phyloP scores from a whole-genome alignment of 2,888 invertebrate genomes.

The Caenorhabditis japonica region DNA sequence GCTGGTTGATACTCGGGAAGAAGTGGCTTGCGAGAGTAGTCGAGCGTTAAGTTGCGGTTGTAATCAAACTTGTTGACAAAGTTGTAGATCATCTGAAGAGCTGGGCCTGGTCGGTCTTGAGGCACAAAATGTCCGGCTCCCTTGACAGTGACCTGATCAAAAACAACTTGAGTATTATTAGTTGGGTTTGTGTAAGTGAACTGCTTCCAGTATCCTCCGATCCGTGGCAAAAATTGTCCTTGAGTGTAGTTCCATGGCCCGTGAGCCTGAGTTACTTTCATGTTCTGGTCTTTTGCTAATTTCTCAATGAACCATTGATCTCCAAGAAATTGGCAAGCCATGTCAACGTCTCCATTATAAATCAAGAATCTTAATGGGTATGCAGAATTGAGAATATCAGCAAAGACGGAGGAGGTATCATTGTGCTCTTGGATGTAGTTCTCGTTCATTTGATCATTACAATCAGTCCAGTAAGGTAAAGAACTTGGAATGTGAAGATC shows the following conservation, averaged over 20 bases:
- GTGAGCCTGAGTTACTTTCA: constrained; percentile 43
- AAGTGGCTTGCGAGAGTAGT: constrained; percentile 59
- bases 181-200: constrained; percentile 56
- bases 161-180: constrained; percentile 6
- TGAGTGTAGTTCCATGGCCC: constrained; percentile 68
- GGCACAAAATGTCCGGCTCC: constrained; percentile 88
- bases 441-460: constrained; percentile 67
- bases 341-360: constrained; percentile 74
- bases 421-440: constrained; percentile 71
- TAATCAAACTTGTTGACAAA: constrained; percentile 78
- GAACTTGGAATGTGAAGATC: constrained; percentile 63
- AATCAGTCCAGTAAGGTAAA: constrained; percentile 60
- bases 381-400: constrained; percentile 47
- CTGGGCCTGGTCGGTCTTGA: constrained; percentile 86
- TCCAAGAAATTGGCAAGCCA: constrained; percentile 72
- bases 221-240: constrained; percentile 54
- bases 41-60: constrained; percentile 54
- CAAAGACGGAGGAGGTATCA: constrained; percentile 70
- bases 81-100: constrained; percentile 84
- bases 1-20: constrained; percentile 49
- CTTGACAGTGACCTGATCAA: constrained; percentile 67
- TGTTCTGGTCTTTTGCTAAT: constrained; percentile 53
- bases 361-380: constrained; percentile 63
- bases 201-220: constrained; percentile 67
- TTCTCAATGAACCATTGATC: constrained; percentile 74